These are phyloP conservation scores for Mustela nigripes DNA, from an alignment of 2,113 vertebrate species.

Conservation along the genomic window DNA sequence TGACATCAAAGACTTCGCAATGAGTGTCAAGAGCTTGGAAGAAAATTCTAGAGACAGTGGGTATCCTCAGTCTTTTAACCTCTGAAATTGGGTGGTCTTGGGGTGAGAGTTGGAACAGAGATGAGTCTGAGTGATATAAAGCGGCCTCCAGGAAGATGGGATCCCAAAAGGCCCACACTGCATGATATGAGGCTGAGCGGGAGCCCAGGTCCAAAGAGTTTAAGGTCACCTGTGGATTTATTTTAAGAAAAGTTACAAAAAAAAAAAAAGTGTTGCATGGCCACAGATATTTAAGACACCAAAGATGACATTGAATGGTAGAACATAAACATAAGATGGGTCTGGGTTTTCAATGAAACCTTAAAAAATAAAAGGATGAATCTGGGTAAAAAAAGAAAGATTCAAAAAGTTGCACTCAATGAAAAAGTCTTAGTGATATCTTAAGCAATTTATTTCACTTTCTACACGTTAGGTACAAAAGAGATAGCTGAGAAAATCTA, in stretches of 20 bases:
- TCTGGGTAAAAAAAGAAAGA: background rate
- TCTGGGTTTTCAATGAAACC: background rate
- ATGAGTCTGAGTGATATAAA: rapidly evolving
- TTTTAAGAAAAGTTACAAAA: background rate
- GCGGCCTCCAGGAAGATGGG: background rate
- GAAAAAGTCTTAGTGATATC: background rate
- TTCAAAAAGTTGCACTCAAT: background rate
- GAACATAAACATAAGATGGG: background rate
- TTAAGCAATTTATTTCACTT: background rate
- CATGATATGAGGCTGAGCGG: no score
- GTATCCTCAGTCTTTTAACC: background rate
- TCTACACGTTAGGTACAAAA: background rate
- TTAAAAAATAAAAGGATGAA: background rate
- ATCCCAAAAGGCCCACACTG: background rate
- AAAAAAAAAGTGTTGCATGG: no score
- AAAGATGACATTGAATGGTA: background rate
- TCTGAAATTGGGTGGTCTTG: background rate
- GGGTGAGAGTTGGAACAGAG: background rate
- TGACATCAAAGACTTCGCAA: background rate
- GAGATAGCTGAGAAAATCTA: background rate
- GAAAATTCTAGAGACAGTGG: background rate
- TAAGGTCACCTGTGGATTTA: background rate
- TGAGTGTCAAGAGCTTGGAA: background rate
- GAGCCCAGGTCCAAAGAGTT: background rate
- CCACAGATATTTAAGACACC: background rate